A percentile compares a stretch with the other conserved stretches of the same genome.
These are phyloP conservation scores for Heterodera filipjevi DNA, from an alignment of 2,888 invertebrate species.

Conservation along the genomic window DNA sequence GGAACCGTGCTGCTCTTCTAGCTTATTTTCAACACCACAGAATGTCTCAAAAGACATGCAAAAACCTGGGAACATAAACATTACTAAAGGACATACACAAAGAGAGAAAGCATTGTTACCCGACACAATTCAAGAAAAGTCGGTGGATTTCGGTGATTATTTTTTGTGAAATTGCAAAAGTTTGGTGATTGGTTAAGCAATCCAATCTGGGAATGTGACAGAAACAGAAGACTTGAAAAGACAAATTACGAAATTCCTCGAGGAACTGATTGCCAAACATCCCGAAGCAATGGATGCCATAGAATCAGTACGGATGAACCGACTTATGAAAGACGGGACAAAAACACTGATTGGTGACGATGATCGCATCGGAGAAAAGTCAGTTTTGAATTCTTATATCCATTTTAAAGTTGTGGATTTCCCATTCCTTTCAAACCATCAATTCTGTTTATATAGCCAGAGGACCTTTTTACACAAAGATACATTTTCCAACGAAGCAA, in stretches of 20 bases:
- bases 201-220: background rate
- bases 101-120: too few relatives aligned
- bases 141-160: background rate
- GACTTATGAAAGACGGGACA: slow-evolving; percentile 25
- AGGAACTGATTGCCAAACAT: slow-evolving; percentile 64
- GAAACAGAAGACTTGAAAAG: slow-evolving; percentile 49
- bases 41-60: background rate
- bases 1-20: slow-evolving; percentile 17
- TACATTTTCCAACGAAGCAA: background rate
- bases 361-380: background rate
- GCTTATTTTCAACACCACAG: background rate
- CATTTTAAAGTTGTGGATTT: background rate
- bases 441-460: background rate
- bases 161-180: background rate
- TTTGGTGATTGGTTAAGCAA: background rate
- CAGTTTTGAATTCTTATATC: background rate
- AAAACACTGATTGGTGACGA: background rate
- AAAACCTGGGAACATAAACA: background rate
- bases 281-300: slow-evolving; percentile 64
- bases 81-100: background rate
- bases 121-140: background rate
- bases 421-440: background rate
- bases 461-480: background rate
- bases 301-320: slow-evolving; percentile 50
- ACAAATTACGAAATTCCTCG: slow-evolving; percentile 61